These are phyloP conservation scores for Drosophila fulvimacula DNA, from an alignment of 2,888 invertebrate genomes.

Conservation along the genomic window DNA sequence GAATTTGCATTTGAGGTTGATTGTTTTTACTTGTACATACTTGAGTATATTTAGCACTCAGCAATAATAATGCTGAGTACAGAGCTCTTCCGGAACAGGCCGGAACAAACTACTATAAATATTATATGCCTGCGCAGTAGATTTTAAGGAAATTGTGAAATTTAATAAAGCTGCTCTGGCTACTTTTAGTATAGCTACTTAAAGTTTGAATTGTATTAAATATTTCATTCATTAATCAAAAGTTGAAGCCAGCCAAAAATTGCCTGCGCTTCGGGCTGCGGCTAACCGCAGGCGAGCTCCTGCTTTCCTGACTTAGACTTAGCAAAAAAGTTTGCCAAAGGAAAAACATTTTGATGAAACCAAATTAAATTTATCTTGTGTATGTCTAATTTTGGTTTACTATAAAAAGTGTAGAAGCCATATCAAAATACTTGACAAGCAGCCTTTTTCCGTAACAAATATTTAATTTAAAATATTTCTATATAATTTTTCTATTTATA, in stretches of 20 bases:
- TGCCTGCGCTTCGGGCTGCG: not conserved
- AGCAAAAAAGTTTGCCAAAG: not conserved
- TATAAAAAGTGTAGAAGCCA: no score
- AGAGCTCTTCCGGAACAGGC: not conserved
- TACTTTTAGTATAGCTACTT: not conserved
- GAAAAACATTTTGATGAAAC: not conserved
- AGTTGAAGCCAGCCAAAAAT: not conserved
- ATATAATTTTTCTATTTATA: not conserved
- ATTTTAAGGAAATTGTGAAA: not conserved
- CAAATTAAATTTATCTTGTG: not conserved
- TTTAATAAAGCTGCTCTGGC: not conserved
- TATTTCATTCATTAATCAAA: not conserved
- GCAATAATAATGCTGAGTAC: not conserved
- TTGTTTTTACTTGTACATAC: not conserved
- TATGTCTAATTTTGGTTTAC: not conserved
- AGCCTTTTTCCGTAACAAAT: not conserved
- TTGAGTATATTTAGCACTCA: not conserved
- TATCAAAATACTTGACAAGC: no score
- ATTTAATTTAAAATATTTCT: not conserved
- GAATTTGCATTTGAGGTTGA: slow-evolving; percentile 1
- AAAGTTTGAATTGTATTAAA: not conserved
- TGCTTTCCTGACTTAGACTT: no score
- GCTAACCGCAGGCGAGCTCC: no score
- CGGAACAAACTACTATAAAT: not conserved
- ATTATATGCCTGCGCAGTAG: not conserved